phyloP scores from a whole-genome alignment of 2,113 vertebrate species.

The Podiceps cristatus region DNA sequence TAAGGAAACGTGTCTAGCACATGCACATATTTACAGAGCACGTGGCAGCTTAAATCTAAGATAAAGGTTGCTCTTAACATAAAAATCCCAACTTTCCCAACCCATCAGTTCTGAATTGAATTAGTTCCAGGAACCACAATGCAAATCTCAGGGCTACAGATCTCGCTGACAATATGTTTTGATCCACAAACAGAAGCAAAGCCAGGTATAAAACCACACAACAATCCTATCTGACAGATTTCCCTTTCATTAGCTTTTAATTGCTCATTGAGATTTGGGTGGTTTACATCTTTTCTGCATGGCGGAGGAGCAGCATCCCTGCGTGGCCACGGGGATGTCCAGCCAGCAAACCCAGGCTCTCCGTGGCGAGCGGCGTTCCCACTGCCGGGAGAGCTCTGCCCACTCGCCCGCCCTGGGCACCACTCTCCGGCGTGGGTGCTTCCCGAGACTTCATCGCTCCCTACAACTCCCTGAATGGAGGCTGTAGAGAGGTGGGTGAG shows the following conservation, averaged over 20 bases:
- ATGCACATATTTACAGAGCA: neutral
- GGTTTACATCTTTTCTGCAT: neutral
- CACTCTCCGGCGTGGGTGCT: neutral
- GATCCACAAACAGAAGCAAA: constrained; percentile 44
- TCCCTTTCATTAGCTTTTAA: constrained; percentile 46
- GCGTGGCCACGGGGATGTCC: rapidly evolving
- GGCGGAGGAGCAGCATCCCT: neutral
- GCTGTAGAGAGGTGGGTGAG: no score
- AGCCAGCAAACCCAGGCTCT: neutral
- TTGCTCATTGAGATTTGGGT: constrained; percentile 34
- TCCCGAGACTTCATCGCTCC: neutral
- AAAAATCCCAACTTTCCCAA: constrained; percentile 1
- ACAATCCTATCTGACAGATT: constrained; percentile 14
- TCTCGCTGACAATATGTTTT: constrained; percentile 31
- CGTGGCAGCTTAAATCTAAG: neutral
- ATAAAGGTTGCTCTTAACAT: constrained; percentile 14
- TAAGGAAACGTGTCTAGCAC: neutral
- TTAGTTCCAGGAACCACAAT: constrained; percentile 35
- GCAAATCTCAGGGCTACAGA: constrained; percentile 45
- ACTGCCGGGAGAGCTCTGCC: neutral
- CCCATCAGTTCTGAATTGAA: constrained; percentile 25
- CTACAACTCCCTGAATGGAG: no score
- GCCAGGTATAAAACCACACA: neutral
- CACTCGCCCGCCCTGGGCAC: rapidly evolving
- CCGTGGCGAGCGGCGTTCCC: rapidly evolving